phyloP scores from a whole-genome alignment of 2,888 invertebrate genomes.

The Habrosyne pyritoides region DNA sequence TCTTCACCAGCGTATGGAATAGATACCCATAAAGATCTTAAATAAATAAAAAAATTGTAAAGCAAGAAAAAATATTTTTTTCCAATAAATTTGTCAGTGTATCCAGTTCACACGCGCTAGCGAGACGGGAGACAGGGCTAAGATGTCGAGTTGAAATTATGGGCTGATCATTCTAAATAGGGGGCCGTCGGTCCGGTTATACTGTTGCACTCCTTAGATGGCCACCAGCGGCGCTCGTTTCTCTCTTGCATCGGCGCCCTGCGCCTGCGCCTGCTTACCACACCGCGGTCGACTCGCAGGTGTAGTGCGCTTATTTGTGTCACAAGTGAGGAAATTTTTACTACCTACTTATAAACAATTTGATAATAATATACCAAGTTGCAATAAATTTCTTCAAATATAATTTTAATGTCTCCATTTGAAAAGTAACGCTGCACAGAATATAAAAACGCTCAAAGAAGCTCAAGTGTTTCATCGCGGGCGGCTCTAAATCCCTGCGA shows the following conservation, averaged over 20 bases:
- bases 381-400: not conserved
- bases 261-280: constrained; percentile 10
- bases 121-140: constrained; percentile 41
- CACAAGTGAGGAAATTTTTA: not conserved
- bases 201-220: constrained; percentile 79
- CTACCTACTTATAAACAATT: not conserved
- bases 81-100: not conserved
- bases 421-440: constrained; percentile 16
- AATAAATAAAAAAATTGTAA: no score
- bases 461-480: constrained; percentile 46
- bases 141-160: constrained; percentile 61
- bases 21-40: no score
- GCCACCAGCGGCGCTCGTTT: constrained; percentile 69
- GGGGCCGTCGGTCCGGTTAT: constrained; percentile 71
- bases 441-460: constrained; percentile 65
- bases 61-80: no score
- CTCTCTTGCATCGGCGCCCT: constrained; percentile 44
- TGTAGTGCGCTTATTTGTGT: not conserved
- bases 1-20: no score
- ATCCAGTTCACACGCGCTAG: constrained; percentile 18
- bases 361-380: not conserved
- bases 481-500: constrained; percentile 66
- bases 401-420: not conserved
- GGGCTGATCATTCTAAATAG: constrained; percentile 68
- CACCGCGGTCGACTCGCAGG: not conserved